Evolutionary conservation across 1,140 invertebrate genomes (phyloP).

Genomic region (Lithobius niger): DNA sequence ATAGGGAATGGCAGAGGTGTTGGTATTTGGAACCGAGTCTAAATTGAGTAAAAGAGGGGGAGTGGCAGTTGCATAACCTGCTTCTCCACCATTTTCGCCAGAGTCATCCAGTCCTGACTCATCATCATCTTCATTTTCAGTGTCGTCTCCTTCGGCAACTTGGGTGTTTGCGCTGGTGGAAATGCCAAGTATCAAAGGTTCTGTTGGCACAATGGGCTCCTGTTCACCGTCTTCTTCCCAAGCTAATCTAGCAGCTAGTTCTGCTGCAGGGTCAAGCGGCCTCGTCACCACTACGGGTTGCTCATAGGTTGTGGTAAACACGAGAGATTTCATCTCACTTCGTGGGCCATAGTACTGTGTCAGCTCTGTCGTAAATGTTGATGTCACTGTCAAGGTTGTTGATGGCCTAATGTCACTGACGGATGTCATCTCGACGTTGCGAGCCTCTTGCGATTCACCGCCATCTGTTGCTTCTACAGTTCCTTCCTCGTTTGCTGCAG

Average conservation of each 20-base stretch:
- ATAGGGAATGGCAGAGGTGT: neutral
- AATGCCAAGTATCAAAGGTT: neutral
- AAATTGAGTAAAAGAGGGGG: neutral
- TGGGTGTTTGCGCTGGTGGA: constrained; percentile 8
- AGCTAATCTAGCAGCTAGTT: too few species aligned
- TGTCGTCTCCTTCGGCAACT: constrained; percentile 9
- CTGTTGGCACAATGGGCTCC: neutral
- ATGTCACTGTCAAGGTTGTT: neutral
- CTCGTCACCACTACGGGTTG: neutral
- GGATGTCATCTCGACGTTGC: neutral
- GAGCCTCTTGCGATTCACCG: neutral
- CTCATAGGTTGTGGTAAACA: constrained; percentile 4
- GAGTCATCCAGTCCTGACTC: constrained; percentile 24
- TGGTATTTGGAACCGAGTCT: neutral
- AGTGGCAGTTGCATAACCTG: neutral
- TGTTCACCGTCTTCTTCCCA: neutral
- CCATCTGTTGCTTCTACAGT: neutral
- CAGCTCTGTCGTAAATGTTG: constrained; percentile 1
- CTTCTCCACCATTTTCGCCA: constrained; percentile 13
- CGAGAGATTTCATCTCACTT: neutral
- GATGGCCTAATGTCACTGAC: neutral
- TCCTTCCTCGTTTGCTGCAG: neutral
- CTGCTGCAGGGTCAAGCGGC: too few species aligned
- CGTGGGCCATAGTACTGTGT: neutral
- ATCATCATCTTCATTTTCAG: constrained; percentile 12